Evolutionary conservation across 2,797 vertebrate species (phyloP).

Genomic region (Etheostoma perlongum): DNA sequence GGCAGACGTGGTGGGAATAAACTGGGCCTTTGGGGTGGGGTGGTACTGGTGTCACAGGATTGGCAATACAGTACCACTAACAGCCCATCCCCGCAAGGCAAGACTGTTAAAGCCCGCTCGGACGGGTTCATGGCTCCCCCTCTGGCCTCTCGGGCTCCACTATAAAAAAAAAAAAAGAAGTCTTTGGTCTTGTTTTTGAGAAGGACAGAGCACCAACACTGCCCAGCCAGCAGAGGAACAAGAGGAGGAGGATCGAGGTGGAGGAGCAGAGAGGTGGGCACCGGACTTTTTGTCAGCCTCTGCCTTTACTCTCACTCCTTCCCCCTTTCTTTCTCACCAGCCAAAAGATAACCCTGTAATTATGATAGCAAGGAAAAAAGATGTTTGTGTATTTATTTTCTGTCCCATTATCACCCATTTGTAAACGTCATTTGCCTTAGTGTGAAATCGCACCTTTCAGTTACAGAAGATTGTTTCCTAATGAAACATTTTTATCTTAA

Average conservation of each 20-base stretch:
- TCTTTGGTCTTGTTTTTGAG: constrained; percentile 44
- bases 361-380: constrained; percentile 30
- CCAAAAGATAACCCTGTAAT: constrained; percentile 51
- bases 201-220: constrained; percentile 63
- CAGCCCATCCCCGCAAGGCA: constrained; percentile 48
- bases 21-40: constrained; percentile 34
- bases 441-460: constrained; percentile 74
- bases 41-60: constrained; percentile 52
- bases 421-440: constrained; percentile 78
- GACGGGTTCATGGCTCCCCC: constrained; percentile 28
- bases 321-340: constrained; percentile 41
- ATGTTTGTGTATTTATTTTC: constrained; percentile 73
- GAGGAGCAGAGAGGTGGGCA: constrained; percentile 53
- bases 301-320: constrained; percentile 39
- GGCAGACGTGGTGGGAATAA: constrained; percentile 47
- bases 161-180: constrained; percentile 5
- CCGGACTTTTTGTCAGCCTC: constrained; percentile 46
- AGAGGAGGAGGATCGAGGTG: no score
- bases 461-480: constrained; percentile 69
- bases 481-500: constrained; percentile 64
- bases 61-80: constrained; percentile 50
- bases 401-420: constrained; percentile 51
- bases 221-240: constrained; percentile 55
- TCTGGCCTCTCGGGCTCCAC: constrained; percentile 34
- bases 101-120: constrained; percentile 56